Evolutionary conservation across 2,797 vertebrate species (phyloP), one percentile per base, ranked within the genome.

Genomic region (Atherinosoma microstoma): DNA sequence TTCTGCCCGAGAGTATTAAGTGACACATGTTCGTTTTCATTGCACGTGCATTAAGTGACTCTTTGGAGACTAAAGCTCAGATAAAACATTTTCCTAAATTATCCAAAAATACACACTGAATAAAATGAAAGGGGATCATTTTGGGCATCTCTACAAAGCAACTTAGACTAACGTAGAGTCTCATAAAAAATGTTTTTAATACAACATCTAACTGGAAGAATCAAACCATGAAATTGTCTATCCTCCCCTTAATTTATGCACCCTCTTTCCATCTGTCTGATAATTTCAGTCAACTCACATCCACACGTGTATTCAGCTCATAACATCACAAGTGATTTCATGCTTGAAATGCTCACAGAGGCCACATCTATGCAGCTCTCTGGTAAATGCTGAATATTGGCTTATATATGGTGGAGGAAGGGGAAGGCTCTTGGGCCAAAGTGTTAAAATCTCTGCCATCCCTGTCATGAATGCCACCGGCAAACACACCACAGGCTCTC

Each of bases 371-470:
- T 51, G 73, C 76, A 76, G 77, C 78, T 78, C 70, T 59, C 34
- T 78, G 76, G 18, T 74, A 83, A 87, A 87, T 85, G 64, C 59
- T 74, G 64, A 79, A 78, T 88, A 90, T 76, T 84, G 79, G 71
- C 61, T 84, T 89, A 76, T 84, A 54, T 32, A 22, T 32, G 36
- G 35, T 36, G 58, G 32, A 73, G 73, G 36, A 30, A 58, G 36
- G 16, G 40, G 4, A 64, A 60, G 38, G 70, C 56, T 78, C 69
- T 68, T 16, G 35, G 82, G 76, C 84, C 40, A 69, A 80, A 84
- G 72, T 85, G 75, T 77, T 82, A 13, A 73, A 80, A 84, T 84
- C 58, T 80, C 49, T 69, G 70, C 64, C 73, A 61, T 69, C 61
- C 82, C 69, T 78, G 75, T 75, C 82, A 45, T 35, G 66, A 63